Evolutionary conservation across 2,113 vertebrate genomes (phyloP), one percentile per base, ranked within the genome.

Genomic region (Mobula hypostoma): DNA sequence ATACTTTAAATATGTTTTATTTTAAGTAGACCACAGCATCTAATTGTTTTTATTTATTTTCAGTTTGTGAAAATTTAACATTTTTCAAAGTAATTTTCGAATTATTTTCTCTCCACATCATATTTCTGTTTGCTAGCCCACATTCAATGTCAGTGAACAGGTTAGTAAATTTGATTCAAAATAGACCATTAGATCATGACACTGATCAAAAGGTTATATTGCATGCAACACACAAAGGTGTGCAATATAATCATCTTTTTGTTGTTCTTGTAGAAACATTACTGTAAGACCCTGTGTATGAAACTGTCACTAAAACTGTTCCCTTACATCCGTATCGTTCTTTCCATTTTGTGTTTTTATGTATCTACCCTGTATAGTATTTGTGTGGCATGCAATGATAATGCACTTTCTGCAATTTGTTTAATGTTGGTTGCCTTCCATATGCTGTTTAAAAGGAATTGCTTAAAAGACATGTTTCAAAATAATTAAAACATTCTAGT

Each of bases 101-200:
- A 96, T 97, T 96, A 96, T 98, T 98, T 97, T 98, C 97, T 98
- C 97, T 98, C 98, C 97, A 97, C 98, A 96, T 98, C 97, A 97
- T 98, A 96, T 98, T 98, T 98, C 97, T 98, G 97, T 98, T 98
- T 98, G 97, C 98, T 99, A 99, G 99, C 98, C 98, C 97, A 99
- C 98, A 98, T 98, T 99, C 98, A 99, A 97, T 99, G 98, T 99
- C 98, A 99, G 97, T 98, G 98, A 99, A 96, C 98, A 99, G 99
- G 98, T 99, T 97, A 99, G 98, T 99, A 98, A 97, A 97, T 97
- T 97, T 95, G 95, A 97, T 96, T 95, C 95, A 97, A 96, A 96
- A 97, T 98, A 96, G 97, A 97, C 97, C 96, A 97, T 97, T 32
- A 97, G 96, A 97, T 96, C 91, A 93, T 56, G 91, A 93, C 74